phyloP scores from a whole-genome alignment of 2,113 vertebrate species.

The Ahaetulla prasina region DNA sequence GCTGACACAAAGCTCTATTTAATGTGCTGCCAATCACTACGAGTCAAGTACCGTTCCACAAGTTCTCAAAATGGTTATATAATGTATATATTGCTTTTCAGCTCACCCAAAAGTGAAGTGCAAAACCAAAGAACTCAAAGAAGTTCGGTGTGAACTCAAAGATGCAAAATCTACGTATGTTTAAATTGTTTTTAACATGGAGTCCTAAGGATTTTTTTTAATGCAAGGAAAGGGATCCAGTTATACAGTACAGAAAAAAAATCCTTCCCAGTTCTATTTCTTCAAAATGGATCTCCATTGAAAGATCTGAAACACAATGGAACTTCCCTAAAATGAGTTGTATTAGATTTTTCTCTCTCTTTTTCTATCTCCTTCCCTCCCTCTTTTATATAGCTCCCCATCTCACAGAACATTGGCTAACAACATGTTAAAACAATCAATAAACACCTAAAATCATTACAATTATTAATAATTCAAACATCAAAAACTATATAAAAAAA shows the following conservation, averaged over 20 bases:
- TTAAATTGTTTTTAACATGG: slow-evolving; percentile 38
- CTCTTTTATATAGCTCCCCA: not conserved
- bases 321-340: not conserved
- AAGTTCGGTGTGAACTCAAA: slow-evolving; percentile 26
- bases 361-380: not conserved
- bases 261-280: not conserved
- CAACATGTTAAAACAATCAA: not conserved
- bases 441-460: not conserved
- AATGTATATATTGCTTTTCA: slow-evolving; percentile 42
- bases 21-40: slow-evolving; percentile 67
- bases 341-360: not conserved
- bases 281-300: not conserved
- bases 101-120: not conserved
- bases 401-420: not conserved
- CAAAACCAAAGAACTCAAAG: slow-evolving; percentile 57
- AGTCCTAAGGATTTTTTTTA: slow-evolving; percentile 4
- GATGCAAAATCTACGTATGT: not conserved
- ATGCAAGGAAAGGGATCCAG: not conserved
- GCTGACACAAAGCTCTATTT: slow-evolving; percentile 71
- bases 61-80: slow-evolving; percentile 56
- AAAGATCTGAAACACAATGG: not conserved
- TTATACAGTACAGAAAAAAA: not conserved
- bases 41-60: slow-evolving; percentile 58
- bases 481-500: not conserved
- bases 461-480: not conserved